Evolutionary conservation across 2,797 vertebrate genomes (phyloP).

Genomic region (Esox masquinongy): DNA sequence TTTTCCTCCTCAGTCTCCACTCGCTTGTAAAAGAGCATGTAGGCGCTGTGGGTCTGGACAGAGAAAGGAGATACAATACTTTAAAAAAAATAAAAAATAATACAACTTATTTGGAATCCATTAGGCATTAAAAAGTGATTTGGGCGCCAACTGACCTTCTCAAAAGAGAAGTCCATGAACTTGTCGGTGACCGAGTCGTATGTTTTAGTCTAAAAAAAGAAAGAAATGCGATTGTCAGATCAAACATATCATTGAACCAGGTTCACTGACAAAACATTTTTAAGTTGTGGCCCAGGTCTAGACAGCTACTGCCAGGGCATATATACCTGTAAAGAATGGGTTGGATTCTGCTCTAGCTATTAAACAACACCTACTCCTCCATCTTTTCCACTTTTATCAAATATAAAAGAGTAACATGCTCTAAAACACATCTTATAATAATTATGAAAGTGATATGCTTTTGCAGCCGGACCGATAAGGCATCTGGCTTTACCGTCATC

Average conservation of each 20-base stretch:
- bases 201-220: slow-evolving; percentile 89
- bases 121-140: slow-evolving; percentile 36
- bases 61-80: not conserved
- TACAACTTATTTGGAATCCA: not conserved
- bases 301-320: no score
- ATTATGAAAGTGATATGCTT: no score
- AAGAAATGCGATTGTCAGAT: not conserved
- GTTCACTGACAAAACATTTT: not conserved
- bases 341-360: no score
- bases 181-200: slow-evolving; percentile 99
- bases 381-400: no score
- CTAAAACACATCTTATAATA: no score
- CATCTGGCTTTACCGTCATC: slow-evolving; percentile 86
- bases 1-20: slow-evolving; percentile 97
- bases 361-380: no score
- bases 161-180: slow-evolving; percentile 99
- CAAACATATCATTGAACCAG: not conserved
- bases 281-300: no score
- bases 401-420: no score
- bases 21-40: slow-evolving; percentile 98
- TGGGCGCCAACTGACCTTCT: slow-evolving; percentile 83
- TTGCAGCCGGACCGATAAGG: no score
- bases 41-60: slow-evolving; percentile 94
- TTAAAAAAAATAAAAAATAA: no score
- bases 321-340: no score